phyloP scores from a whole-genome alignment of 2,113 vertebrate genomes.

The Neotragus pygmaeus region DNA sequence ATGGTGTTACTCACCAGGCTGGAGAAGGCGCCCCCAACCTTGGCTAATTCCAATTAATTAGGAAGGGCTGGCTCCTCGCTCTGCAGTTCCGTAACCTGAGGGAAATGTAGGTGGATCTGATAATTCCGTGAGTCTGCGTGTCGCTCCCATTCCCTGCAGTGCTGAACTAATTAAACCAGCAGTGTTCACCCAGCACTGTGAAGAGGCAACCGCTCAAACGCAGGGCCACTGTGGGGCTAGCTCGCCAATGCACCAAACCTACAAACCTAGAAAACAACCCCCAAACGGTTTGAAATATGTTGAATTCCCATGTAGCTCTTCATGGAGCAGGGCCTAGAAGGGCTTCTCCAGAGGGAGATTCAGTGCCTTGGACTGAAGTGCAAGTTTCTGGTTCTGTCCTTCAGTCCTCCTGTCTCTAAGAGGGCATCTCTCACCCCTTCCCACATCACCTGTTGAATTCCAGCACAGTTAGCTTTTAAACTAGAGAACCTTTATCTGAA shows the following conservation, averaged over 20 bases:
- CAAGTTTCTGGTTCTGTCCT: not conserved
- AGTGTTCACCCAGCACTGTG: not conserved
- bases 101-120: not conserved
- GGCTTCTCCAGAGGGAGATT: not conserved
- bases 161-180: conserved; percentile 32
- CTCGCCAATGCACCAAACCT: not conserved
- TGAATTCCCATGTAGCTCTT: not conserved
- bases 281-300: not conserved
- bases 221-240: not conserved
- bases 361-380: not conserved
- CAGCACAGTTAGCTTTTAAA: not conserved
- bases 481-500: not conserved
- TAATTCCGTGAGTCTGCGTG: not conserved
- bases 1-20: not conserved
- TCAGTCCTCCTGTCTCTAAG: not conserved
- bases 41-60: not conserved
- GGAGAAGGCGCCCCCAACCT: not conserved
- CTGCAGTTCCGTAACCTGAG: not conserved
- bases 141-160: conserved; percentile 8
- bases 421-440: not conserved
- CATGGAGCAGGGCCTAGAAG: not conserved
- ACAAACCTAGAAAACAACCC: conserved; percentile 47
- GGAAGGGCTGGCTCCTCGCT: not conserved
- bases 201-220: not conserved
- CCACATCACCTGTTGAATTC: not conserved